These are phyloP conservation scores for Tiliacea citrago DNA, from an alignment of 2,888 invertebrate genomes.

Conservation along the genomic window DNA sequence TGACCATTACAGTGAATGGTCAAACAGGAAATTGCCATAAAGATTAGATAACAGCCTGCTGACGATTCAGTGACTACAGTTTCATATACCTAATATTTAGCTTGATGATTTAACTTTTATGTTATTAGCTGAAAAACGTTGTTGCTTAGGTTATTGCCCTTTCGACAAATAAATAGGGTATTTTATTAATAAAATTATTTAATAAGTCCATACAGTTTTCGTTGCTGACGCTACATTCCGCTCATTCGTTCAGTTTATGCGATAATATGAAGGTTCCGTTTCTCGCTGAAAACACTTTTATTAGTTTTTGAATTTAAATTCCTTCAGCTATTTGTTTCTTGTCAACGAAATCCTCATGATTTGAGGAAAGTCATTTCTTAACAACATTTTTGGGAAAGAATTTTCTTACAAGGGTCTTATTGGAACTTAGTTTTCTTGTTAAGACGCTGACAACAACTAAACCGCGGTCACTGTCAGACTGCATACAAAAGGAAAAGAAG, in stretches of 20 bases:
- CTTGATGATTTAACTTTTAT: neutral
- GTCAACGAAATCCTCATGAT: slow-evolving; percentile 55
- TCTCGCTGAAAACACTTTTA: slow-evolving; percentile 70
- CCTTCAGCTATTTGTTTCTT: slow-evolving; percentile 67
- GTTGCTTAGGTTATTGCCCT: neutral
- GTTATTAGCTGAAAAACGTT: neutral
- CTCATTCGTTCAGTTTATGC: slow-evolving; percentile 73
- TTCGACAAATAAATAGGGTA: neutral
- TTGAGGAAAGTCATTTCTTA: slow-evolving; percentile 49
- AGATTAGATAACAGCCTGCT: neutral
- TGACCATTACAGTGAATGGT: neutral
- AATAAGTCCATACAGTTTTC: neutral
- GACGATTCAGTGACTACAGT: neutral
- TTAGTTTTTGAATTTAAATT: slow-evolving; percentile 73
- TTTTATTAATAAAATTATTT: neutral
- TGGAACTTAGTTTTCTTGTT: neutral
- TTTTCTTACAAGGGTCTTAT: neutral
- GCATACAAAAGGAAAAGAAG: too few relatives aligned
- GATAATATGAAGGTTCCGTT: slow-evolving; percentile 73
- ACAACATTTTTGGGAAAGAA: slow-evolving; percentile 11
- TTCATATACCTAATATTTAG: neutral
- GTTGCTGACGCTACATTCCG: slow-evolving; percentile 65
- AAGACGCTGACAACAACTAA: too few relatives aligned
- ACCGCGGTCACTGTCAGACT: too few relatives aligned
- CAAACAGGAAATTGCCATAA: neutral